These are phyloP conservation scores for Apotomis capreana DNA, from an alignment of 2,888 invertebrate genomes.

Conservation along the genomic window DNA sequence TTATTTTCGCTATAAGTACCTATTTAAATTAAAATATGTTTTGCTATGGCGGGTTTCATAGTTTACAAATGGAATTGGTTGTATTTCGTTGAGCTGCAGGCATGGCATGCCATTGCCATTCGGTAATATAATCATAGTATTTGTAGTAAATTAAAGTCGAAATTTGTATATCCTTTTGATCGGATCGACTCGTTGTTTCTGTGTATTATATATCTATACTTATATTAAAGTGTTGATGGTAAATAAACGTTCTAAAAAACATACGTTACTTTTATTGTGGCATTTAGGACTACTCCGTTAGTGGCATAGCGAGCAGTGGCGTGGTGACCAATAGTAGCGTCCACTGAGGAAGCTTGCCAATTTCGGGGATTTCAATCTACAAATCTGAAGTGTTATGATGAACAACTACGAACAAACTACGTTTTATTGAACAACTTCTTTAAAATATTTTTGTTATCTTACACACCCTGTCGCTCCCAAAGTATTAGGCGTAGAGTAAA, in stretches of 20 bases:
- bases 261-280: conserved; percentile 9
- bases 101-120: conserved; percentile 15
- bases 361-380: no score
- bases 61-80: not conserved
- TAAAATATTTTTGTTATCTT: no score
- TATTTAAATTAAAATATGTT: not conserved
- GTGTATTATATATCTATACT: conserved; percentile 60
- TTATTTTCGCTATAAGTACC: no score
- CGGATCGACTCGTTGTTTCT: conserved; percentile 45
- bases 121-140: conserved; percentile 14
- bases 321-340: no score
- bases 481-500: no score
- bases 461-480: no score
- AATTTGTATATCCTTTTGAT: conserved; percentile 33
- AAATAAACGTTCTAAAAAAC: conserved; percentile 74
- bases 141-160: conserved; percentile 16
- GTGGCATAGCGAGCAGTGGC: no score
- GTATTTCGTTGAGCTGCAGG: not conserved
- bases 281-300: no score
- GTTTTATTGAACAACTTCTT: no score
- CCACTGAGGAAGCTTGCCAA: no score
- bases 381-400: no score
- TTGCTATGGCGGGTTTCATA: not conserved
- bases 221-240: conserved; percentile 76
- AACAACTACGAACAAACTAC: no score